Conservation (phyloP, 2,888 invertebrate species). For the Brenthis ino region DNA sequence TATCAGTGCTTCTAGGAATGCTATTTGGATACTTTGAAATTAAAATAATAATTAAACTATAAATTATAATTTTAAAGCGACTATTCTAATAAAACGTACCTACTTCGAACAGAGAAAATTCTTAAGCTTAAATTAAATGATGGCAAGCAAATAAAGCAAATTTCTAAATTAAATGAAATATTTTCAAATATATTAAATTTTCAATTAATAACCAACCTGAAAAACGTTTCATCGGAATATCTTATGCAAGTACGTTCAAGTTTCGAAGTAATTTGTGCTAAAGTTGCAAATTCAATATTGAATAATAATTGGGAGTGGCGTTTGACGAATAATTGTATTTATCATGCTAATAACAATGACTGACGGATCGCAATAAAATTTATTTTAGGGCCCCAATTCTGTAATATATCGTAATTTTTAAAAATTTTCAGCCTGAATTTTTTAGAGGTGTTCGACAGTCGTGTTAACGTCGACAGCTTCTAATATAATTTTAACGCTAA, state of each 20-base stretch:
- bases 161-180: conserved; percentile 10
- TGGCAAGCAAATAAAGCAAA: background rate
- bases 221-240: conserved; percentile 27
- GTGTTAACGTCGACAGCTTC: no score
- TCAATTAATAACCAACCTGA: conserved; percentile 3
- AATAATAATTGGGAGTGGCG: conserved; percentile 34
- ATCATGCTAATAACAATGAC: conserved; percentile 29
- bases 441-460: no score
- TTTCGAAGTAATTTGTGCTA: conserved; percentile 35
- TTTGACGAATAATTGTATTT: conserved; percentile 34
- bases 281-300: conserved; percentile 38
- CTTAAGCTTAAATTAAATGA: no score
- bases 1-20: no score
- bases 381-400: background rate
- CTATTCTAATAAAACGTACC: no score
- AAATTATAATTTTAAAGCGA: no score
- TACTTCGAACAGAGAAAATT: no score
- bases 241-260: conserved; percentile 36
- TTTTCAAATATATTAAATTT: conserved; percentile 8
- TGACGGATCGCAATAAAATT: conserved; percentile 23
- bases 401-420: no score
- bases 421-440: no score
- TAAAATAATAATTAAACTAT: no score
- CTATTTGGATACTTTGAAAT: no score
- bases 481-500: no score